Base-by-base conservation (phyloP, 2,113 vertebrate genomes). In the Electrona antarctica region DNA sequence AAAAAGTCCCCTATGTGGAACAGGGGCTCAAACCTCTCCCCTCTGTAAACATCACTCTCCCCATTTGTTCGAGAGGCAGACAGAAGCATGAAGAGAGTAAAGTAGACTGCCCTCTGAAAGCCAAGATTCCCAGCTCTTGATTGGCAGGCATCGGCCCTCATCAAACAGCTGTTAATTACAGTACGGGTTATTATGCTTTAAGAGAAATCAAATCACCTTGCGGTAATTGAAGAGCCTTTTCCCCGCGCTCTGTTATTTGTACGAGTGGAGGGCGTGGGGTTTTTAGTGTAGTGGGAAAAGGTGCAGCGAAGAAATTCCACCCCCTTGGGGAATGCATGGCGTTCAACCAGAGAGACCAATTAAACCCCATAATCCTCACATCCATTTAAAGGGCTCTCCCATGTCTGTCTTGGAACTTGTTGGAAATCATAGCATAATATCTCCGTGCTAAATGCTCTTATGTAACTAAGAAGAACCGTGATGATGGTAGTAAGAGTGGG, bases 191-290 rank as follows among this genome's bases (percentile, higher is more conserved):
- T 89, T 81, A 79, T 68, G 28, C 69, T 74, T 82, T 67, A 62
- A 79, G 81, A 85, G 49, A 85, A 85, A 86, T 86, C 78, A n/a
- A 82, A 76, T 73, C 82, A 76, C 83, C 76, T 83, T 66, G 33
- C 62, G 58, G 69, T 87, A 88, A 92, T 91, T 88, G 89, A 85
- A 86, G 80, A 84, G 77, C 81, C 76, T 79, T 74, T 82, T 47
- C 33, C 48, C 74, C 69, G 76, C 49, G 65, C 87, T 78, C 74
- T 85, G 64, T 90, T 74, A 77, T 90, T 87, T 86, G 33, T 78
- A 68, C 41, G 63, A 74, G 63, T 56, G 74, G 33, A 74, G 82
- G 70, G 80, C 79, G 77, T 73, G 73, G 60, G 62, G 13, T 46
- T 41, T 41, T 1, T 21, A 21, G 21, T 21, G 21, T 47, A 71